phyloP scores from a whole-genome alignment of 2,888 invertebrate species.

The Sturmia bella region DNA sequence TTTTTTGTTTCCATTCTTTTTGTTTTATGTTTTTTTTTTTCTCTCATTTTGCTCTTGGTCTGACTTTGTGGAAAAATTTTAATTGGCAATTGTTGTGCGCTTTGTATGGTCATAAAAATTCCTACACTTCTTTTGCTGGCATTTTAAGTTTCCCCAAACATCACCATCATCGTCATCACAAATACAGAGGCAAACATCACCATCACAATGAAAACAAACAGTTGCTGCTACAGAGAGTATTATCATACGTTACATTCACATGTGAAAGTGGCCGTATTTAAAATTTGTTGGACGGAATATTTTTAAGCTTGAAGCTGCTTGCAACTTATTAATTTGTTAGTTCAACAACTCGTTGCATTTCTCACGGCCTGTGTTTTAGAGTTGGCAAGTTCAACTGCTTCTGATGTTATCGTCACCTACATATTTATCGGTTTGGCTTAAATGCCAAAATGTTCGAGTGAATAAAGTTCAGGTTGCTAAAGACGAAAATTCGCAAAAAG shows the following conservation, averaged over 20 bases:
- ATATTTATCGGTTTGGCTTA: too few species aligned
- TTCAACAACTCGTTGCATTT: too few species aligned
- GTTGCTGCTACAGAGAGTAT: conserved; percentile 20
- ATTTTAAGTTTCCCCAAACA: conserved; percentile 65
- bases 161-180: conserved; percentile 34
- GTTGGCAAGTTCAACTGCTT: too few species aligned
- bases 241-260: conserved; percentile 1
- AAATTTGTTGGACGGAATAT: not conserved
- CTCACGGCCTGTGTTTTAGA: too few species aligned
- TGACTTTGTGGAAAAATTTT: conserved; percentile 76
- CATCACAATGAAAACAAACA: conserved; percentile 31
- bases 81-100: conserved; percentile 79
- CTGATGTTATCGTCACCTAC: too few species aligned
- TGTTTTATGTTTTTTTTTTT: conserved; percentile 25
- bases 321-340: too few species aligned
- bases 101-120: conserved; percentile 78
- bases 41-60: conserved; percentile 64
- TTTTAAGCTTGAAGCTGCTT: not conserved
- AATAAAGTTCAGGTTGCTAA: too few species aligned
- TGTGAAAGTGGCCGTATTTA: conserved; percentile 21
- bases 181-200: conserved; percentile 50
- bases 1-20: conserved; percentile 35
- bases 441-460: too few species aligned
- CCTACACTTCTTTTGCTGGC: conserved; percentile 71
- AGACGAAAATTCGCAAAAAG: too few species aligned